These are phyloP conservation scores for Lordiphosa fenestrarum DNA, from an alignment of 2,888 invertebrate genomes.

Conservation along the genomic window DNA sequence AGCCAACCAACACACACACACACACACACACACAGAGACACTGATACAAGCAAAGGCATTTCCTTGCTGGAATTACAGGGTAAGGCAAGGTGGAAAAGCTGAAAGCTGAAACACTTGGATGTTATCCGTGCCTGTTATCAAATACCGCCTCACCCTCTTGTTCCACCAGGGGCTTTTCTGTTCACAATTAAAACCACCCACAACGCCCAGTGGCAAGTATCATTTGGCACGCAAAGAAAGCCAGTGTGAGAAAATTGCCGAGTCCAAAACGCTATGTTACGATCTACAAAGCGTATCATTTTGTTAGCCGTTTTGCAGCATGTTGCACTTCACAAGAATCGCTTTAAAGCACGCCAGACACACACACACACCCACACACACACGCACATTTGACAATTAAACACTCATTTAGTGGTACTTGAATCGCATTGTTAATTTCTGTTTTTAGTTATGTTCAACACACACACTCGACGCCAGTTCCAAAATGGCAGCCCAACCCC, in stretches of 20 bases:
- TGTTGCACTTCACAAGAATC: conserved; percentile 67
- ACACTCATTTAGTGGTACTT: conserved; percentile 54
- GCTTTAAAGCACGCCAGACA: conserved; percentile 53
- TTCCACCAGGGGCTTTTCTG: conserved; percentile 40
- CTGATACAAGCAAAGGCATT: conserved; percentile 30
- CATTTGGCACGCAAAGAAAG: conserved; percentile 73
- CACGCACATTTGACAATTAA: conserved; percentile 51
- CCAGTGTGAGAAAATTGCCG: conserved; percentile 69
- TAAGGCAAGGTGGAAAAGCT: too few relatives aligned
- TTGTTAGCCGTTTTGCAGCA: conserved; percentile 75
- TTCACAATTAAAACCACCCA: conserved; percentile 57
- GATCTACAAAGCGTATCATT: conserved; percentile 75
- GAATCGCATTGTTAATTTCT: conserved; percentile 55
- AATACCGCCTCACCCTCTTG: conserved; percentile 5
- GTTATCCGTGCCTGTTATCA: too few relatives aligned
- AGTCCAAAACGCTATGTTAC: conserved; percentile 26
- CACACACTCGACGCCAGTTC: conserved; percentile 39
- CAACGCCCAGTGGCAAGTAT: conserved; percentile 47
- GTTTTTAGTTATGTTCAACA: conserved; percentile 65
- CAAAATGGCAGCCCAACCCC: conserved; percentile 1
- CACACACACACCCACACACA: conserved; percentile 9
- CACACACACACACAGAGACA: conserved; percentile 20
- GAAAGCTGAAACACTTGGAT: too few relatives aligned
- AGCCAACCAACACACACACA: conserved; percentile 31
- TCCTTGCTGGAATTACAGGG: conserved; percentile 37